Evolutionary conservation across 2,113 vertebrate genomes (phyloP).

Genomic region (Pongo abelii): DNA sequence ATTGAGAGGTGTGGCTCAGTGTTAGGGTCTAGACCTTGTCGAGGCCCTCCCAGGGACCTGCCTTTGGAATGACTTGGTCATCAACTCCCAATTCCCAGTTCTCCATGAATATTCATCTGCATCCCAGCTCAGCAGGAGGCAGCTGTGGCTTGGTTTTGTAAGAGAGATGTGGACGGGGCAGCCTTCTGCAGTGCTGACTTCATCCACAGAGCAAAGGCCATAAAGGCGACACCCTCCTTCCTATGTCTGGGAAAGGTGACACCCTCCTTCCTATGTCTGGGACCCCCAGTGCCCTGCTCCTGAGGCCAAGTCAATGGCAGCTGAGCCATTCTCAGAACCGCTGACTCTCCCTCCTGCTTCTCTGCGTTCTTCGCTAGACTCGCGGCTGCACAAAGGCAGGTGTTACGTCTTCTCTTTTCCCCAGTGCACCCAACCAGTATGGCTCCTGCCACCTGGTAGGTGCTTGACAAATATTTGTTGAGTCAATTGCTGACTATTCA

Average conservation of each 20-base stretch:
- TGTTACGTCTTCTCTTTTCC: background rate
- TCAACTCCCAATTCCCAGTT: background rate
- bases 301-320: too few species aligned
- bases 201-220: background rate
- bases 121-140: background rate
- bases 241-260: background rate
- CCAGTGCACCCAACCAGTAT: background rate
- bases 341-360: fast-evolving
- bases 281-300: background rate
- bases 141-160: background rate
- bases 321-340: background rate
- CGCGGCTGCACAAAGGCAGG: background rate
- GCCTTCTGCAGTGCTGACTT: background rate
- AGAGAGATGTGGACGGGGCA: background rate
- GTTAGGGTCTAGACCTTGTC: background rate
- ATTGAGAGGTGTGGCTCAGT: background rate
- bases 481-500: background rate
- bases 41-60: background rate
- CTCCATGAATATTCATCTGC: background rate
- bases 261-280: background rate
- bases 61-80: background rate
- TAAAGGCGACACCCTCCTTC: background rate
- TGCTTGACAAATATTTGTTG: background rate
- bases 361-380: background rate
- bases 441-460: background rate